phyloP scores from a whole-genome alignment of 2,888 invertebrate species.

The Terebella lapidaria region DNA sequence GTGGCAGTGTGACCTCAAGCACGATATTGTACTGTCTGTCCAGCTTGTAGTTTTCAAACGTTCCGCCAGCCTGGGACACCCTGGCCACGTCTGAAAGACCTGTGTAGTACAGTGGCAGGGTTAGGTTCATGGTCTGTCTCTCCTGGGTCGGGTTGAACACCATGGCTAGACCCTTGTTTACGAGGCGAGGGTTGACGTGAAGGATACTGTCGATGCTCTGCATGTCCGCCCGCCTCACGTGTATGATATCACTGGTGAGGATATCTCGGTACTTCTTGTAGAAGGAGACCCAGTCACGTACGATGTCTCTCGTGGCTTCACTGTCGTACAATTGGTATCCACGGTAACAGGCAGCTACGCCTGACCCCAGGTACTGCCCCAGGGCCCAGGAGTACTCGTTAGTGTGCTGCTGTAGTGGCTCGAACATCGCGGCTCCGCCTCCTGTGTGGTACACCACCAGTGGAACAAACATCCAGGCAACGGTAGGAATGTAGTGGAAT shows the following conservation, averaged over 20 bases:
- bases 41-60: constrained; percentile 6
- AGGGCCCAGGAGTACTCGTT: constrained; percentile 27
- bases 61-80: constrained; percentile 15
- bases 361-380: constrained; percentile 26
- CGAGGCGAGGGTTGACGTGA: constrained; percentile 25
- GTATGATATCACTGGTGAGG: constrained; percentile 26
- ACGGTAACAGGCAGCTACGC: constrained; percentile 27
- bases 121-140: constrained; percentile 9
- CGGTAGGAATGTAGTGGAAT: constrained; percentile 19
- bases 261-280: constrained; percentile 26
- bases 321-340: constrained; percentile 24
- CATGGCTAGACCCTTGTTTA: constrained; percentile 23
- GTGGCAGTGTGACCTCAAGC: constrained; percentile 10
- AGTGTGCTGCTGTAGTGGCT: constrained; percentile 21
- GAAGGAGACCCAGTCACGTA: constrained; percentile 24
- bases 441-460: constrained; percentile 25
- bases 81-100: constrained; percentile 16
- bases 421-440: constrained; percentile 22
- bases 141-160: constrained; percentile 26
- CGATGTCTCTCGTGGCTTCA: constrained; percentile 19
- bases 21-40: constrained; percentile 18
- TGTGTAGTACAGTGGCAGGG: constrained; percentile 25
- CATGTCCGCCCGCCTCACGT: constrained; percentile 25
- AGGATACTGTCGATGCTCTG: constrained; percentile 24
- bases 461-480: constrained; percentile 28